These are phyloP conservation scores for Columbina picui DNA, from an alignment of 2,113 vertebrate genomes.

Conservation along the genomic window DNA sequence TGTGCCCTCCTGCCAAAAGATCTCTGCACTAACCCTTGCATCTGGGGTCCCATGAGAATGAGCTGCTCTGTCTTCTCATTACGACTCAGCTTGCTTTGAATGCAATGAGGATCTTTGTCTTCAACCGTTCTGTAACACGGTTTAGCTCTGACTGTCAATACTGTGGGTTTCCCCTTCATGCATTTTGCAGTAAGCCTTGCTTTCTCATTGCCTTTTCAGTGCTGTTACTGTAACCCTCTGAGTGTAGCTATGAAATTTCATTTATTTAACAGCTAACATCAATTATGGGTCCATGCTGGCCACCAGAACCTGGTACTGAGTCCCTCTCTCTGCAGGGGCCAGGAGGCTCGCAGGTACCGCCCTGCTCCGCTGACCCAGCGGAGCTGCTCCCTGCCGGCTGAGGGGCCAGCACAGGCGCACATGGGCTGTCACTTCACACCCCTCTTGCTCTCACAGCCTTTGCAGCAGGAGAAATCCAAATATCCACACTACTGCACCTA, in stretches of 20 bases:
- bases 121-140: neutral
- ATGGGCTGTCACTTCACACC: neutral
- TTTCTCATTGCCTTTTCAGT: neutral
- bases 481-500: neutral
- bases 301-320: neutral
- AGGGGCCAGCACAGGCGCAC: neutral
- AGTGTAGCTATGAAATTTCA: neutral
- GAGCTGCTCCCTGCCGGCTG: neutral
- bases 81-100: neutral
- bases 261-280: conserved; percentile 10
- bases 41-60: rapidly evolving
- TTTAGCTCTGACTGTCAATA: neutral
- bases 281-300: neutral
- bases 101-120: neutral
- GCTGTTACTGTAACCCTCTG: neutral
- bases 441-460: neutral
- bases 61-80: neutral
- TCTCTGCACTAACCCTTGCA: neutral
- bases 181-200: neutral
- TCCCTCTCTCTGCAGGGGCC: neutral
- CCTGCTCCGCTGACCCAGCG: neutral
- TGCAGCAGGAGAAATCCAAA: neutral
- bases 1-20: neutral
- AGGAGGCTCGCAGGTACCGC: neutral
- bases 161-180: neutral